These are phyloP conservation scores for Cyprinus carpio DNA, from an alignment of 2,113 vertebrate genomes.

Conservation along the genomic window DNA sequence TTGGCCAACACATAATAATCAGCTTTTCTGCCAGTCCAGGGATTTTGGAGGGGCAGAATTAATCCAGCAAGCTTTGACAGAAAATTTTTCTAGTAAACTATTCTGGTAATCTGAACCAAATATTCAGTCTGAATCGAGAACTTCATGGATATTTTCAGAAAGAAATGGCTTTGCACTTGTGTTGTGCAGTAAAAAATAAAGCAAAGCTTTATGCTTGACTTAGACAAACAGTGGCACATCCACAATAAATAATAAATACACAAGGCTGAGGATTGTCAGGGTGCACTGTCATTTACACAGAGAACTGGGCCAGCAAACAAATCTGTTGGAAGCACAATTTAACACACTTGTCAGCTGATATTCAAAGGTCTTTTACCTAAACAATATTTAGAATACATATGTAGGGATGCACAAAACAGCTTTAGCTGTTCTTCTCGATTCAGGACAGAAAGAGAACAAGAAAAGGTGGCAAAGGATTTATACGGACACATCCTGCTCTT, in stretches of 20 bases:
- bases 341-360: slow-evolving; percentile 4
- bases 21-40: slow-evolving; percentile 42
- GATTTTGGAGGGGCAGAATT: slow-evolving; percentile 37
- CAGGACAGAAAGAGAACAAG: background rate
- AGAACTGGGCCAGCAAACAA: background rate
- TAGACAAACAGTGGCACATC: slow-evolving; percentile 21
- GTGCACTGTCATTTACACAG: background rate
- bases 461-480: background rate
- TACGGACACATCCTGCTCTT: too few relatives aligned
- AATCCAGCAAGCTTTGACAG: slow-evolving; percentile 45
- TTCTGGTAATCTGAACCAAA: background rate
- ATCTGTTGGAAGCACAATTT: background rate
- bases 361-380: background rate
- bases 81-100: background rate
- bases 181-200: background rate
- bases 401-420: background rate
- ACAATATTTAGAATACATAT: background rate
- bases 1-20: slow-evolving; percentile 50
- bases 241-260: slow-evolving; percentile 8
- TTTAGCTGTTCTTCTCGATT: background rate
- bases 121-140: background rate
- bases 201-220: background rate
- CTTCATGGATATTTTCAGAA: background rate
- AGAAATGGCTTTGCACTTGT: background rate
- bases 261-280: background rate